Evolutionary conservation across 2,113 vertebrate genomes (phyloP).

Genomic region (Lophura nycthemera): DNA sequence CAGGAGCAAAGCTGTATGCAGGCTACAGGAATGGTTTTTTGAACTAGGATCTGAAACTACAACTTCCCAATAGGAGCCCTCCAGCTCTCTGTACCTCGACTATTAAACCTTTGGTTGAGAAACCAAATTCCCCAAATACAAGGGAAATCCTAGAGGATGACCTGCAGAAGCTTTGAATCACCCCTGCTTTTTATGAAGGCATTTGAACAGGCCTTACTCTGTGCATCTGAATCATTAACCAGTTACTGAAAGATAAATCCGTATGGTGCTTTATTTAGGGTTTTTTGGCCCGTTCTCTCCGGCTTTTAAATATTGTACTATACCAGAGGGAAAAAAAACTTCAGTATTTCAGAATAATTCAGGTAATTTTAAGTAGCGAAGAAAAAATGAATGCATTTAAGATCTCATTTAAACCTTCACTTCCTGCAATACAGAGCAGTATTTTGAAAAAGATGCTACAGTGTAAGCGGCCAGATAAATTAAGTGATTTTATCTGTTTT

Average conservation of each 20-base stretch:
- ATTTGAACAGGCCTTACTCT: neutral
- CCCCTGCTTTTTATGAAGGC: neutral
- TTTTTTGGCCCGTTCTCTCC: neutral
- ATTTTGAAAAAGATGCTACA: neutral
- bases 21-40: neutral
- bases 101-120: neutral
- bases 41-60: neutral
- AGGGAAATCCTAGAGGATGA: neutral
- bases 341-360: neutral
- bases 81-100: neutral
- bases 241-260: neutral
- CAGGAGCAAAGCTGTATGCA: neutral
- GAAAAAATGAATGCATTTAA: neutral
- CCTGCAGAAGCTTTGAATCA: neutral
- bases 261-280: neutral
- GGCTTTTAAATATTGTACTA: neutral
- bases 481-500: neutral
- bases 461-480: neutral
- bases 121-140: neutral
- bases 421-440: neutral
- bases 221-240: neutral
- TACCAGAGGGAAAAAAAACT: neutral
- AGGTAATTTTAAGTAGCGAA: neutral
- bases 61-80: neutral
- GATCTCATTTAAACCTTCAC: neutral